Base-by-base conservation (phyloP, 2,797 vertebrate genomes). In the Eulemur mongoz region DNA sequence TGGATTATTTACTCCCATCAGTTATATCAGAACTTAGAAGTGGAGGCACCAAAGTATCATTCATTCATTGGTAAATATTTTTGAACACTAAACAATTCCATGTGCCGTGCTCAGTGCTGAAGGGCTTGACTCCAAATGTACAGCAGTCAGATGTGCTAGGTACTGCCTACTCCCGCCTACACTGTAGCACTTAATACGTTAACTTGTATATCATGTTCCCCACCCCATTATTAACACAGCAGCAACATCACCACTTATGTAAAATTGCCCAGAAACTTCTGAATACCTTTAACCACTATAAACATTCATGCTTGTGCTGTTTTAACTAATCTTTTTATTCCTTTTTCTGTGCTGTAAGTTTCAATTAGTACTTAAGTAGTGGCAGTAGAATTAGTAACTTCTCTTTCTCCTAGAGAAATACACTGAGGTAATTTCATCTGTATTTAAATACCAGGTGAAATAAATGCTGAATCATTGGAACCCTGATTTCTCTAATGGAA, bases 371-470 rank as follows among this genome's bases (percentile, higher is more conserved):
- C 27, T 1, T 73, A 81, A 83, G 48, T 45, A 67, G 43, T 57
- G 59, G 35, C 12, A 69, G 6, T 43, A 65, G 69, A 91, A 87
- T 76, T 22, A 57, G 20, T 18, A 59, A 30, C 27, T 50, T 52
- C 27, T 93, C 15, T 80, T 94, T 92, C 69, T 91, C 30, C 43
- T 81, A 61, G 8, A 85, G 67, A 95, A 93, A 65, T 22, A 70
- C 5, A 65, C 63, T 32, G 38, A 94, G 45, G 52, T 35, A 75
- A 1, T 90, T 61, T 85, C 15, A 54, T 9, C 15, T 81, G 57
- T 30, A 57, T 69, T 72, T 65, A 89, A 94, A 43, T 52, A 59
- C 63, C 63, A 23, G 38, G 15, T 90, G 23, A 94, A 91, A 57
- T 86, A 81, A 94, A 59, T 81, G 30, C 18, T 57, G 38, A 63